phyloP scores from a whole-genome alignment of 2,797 vertebrate genomes.

The Euphonia xanthogaster region DNA sequence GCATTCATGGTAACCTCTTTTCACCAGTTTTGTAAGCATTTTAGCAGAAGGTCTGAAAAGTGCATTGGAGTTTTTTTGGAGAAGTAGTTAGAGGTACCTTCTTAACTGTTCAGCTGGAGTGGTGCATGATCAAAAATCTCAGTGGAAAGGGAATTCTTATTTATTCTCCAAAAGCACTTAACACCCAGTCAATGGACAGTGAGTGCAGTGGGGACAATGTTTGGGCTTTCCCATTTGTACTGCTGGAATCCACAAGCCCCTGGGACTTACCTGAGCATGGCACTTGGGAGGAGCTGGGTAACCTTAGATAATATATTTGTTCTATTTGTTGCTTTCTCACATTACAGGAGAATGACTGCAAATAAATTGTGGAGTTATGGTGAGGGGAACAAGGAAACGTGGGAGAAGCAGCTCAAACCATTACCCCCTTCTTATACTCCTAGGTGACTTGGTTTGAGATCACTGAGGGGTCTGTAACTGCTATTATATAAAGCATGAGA shows the following conservation, averaged over 20 bases:
- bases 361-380: not conserved
- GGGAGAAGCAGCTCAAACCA: not conserved
- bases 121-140: not conserved
- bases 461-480: not conserved
- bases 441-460: not conserved
- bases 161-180: not conserved
- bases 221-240: not conserved
- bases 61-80: not conserved
- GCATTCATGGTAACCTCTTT: not conserved
- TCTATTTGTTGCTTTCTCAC: not conserved
- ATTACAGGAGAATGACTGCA: not conserved
- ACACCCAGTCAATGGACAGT: not conserved
- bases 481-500: not conserved
- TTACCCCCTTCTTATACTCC: not conserved
- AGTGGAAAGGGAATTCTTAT: not conserved
- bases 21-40: not conserved
- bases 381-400: not conserved
- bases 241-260: not conserved
- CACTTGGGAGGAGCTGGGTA: not conserved
- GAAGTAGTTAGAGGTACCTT: not conserved
- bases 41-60: not conserved
- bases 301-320: not conserved
- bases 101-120: not conserved
- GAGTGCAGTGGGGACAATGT: not conserved
- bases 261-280: not conserved